Evolutionary conservation across 2,113 vertebrate species (phyloP), one percentile per base, ranked within the genome.

Genomic region (Oenanthe melanoleuca): DNA sequence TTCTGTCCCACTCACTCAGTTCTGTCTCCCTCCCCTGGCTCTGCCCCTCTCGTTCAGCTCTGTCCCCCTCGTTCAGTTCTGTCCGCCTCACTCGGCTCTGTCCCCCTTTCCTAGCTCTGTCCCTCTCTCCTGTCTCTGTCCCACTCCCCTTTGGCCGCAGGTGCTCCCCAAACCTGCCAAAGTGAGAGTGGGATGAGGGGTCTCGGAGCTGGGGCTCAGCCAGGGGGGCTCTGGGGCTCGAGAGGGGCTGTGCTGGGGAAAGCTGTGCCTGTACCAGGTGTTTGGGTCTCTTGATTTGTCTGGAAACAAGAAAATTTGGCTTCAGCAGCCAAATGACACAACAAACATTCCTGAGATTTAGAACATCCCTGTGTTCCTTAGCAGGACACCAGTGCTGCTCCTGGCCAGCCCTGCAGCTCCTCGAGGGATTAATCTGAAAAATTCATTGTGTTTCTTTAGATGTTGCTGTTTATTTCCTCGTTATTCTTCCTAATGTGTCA

Each of bases 261-360:
- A 14, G 28, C 77, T 28, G 23, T 4, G 77, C 8, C 42, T 1
- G 2, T 14, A 18, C 23, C 20, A 2, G 9, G 56, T 5, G 1
- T 4, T 18, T 52, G 53, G 26, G 34, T 47, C 26, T 55, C 3
- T 17, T 1, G 2, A 44, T 44, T 64, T 83, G 59, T 80, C 65
- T 56, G 42, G 8, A 38, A 83, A 57, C 14, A 38, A 67, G 33
- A 45, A 40, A 44, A 77, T 33, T 14, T 26, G 9, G 29, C 63
- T 92, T 45, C 19, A 40, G 89, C 71, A 64, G 89, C 67, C 33
- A 22, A 60, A 82, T 56, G 31, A 42, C 86, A 72, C n/a, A 33
- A 11, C 29, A 5, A 7, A 66, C 66, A 52, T 83, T 84, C 75
- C 79, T 50, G 93, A 69, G 64, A 25, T 34, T 21, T 34, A n/a